A percentile compares a stretch with the other conserved stretches of the same genome.
Conservation (phyloP, 2,888 invertebrate genomes). For the Tipula unca region DNA sequence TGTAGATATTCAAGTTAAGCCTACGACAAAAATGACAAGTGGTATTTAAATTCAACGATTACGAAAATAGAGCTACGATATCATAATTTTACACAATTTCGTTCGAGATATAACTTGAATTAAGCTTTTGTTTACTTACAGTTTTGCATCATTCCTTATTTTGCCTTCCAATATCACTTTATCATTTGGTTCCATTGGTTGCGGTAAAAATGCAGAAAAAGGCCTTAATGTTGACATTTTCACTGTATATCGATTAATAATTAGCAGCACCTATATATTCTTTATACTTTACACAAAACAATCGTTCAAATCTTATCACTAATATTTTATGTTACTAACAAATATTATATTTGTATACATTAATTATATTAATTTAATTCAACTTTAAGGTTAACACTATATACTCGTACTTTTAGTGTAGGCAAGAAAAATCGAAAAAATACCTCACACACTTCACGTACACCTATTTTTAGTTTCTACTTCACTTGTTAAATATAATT, state of each 20-base stretch:
- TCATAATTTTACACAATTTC: neutral
- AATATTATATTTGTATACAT: neutral
- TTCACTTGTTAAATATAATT: neutral
- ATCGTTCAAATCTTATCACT: neutral
- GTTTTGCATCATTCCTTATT: neutral
- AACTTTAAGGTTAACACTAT: neutral
- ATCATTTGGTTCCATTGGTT: neutral
- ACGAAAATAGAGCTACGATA: neutral
- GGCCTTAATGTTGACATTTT: neutral
- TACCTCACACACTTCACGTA: neutral
- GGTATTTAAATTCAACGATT: too few relatives aligned
- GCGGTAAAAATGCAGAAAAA: neutral
- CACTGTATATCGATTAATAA: neutral
- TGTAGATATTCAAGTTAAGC: neutral
- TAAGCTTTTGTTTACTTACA: neutral
- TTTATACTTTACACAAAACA: neutral
- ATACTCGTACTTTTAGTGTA: neutral
- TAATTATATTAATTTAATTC: neutral
- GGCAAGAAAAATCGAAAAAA: neutral
- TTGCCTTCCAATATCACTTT: neutral
- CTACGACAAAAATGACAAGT: neutral
- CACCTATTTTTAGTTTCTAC: neutral
- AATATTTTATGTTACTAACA: neutral
- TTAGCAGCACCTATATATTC: neutral
- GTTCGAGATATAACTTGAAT: neutral